Evolutionary conservation across 2,797 vertebrate species (phyloP), one percentile per base, ranked within the genome.

Genomic region (Gallinago stenura): DNA sequence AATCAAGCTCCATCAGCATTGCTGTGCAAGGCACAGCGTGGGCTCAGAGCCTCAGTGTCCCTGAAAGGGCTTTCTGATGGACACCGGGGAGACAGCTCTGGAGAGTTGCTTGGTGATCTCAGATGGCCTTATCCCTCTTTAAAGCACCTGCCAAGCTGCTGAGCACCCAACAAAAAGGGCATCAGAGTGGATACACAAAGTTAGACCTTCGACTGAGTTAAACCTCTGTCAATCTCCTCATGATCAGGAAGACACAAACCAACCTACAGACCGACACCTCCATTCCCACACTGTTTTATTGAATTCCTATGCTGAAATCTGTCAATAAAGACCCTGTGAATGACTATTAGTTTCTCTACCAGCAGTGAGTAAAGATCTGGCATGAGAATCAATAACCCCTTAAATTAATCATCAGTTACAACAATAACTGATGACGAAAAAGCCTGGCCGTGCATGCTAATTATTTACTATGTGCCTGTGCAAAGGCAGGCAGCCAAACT

Each of bases 321-420:
- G 51, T 56, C 83, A 83, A 6, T 62, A 83, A 62, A 12, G 22
- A 79, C 16, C 33, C 60, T 21, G 21, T 70, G 60, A 93, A 90
- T 48, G 71, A 89, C 68, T 82, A 69, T 60, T 56, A 79, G 58
- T 77, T 95, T 89, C 77, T 90, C 66, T 43, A 13, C 24, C 53
- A 73, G 45, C 12, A 11, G 21, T 39, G 57, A 88, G 57, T 51
- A 85, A 93, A 66, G 45, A 57, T 69, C 61, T 80, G 90, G 53
- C 54, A 77, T 15, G 2, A 62, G 26, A 93, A 89, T 76, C 81
- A 89, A 77, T 78, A 92, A 77, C 25, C 71, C 31, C 61, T 82
- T 89, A 70, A 86, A 91, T 90, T 91, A 97, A 83, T 90, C 57
- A 96, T 83, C 70, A 91, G 71, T 75, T 93, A 73, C 37, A 73